phyloP scores from a whole-genome alignment of 1,140 invertebrate species.

The Drosophila burlai region DNA sequence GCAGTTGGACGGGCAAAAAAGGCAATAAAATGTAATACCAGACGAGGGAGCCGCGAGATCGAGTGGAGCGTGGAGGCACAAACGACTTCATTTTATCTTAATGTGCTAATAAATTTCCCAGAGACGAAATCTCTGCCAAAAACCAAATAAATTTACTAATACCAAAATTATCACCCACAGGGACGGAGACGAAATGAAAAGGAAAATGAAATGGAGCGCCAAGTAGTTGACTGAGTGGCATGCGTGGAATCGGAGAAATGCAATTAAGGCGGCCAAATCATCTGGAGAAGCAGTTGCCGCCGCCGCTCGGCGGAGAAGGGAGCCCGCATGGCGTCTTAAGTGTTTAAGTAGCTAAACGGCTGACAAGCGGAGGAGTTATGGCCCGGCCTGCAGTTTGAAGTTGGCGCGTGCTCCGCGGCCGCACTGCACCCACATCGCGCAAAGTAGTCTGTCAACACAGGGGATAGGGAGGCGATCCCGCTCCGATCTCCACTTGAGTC shows the following conservation, averaged over 20 bases:
- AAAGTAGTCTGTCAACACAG: slow-evolving; percentile 76
- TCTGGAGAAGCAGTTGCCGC: slow-evolving; percentile 16
- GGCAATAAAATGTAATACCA: slow-evolving; percentile 79
- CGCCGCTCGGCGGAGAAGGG: neutral
- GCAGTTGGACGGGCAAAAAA: slow-evolving; percentile 63
- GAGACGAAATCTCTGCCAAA: slow-evolving; percentile 80
- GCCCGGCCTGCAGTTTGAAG: slow-evolving; percentile 66
- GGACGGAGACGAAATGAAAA: slow-evolving; percentile 4
- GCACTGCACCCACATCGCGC: slow-evolving; percentile 34
- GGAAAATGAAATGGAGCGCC: slow-evolving; percentile 71
- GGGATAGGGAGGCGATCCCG: slow-evolving; percentile 20
- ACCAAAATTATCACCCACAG: slow-evolving; percentile 66
- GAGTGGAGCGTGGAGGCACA: slow-evolving; percentile 62
- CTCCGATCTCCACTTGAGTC: slow-evolving; percentile 61
- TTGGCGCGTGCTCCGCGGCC: slow-evolving; percentile 64
- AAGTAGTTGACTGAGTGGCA: slow-evolving; percentile 74
- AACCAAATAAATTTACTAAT: slow-evolving; percentile 84
- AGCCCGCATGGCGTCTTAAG: slow-evolving; percentile 70
- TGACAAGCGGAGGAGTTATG: slow-evolving; percentile 76
- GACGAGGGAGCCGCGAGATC: slow-evolving; percentile 41
- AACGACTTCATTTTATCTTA: slow-evolving; percentile 84
- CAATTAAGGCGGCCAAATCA: slow-evolving; percentile 72
- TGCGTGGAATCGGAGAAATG: slow-evolving; percentile 80
- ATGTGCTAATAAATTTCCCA: slow-evolving; percentile 81
- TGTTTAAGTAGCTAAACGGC: slow-evolving; percentile 81